Conservation (phyloP, 2,888 invertebrate genomes). For the Orthonevra nobilis region DNA sequence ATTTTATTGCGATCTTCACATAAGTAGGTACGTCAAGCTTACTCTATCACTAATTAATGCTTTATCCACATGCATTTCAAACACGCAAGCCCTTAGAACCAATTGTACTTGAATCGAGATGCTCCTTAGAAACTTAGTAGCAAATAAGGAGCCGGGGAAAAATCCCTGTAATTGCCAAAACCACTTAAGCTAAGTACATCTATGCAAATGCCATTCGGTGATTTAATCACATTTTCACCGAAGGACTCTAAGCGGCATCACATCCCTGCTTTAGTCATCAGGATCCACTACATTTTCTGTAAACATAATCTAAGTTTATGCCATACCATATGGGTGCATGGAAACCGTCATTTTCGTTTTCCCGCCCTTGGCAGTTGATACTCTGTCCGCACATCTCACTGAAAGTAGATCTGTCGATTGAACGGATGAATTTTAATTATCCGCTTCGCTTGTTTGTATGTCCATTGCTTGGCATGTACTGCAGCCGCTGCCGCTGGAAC, state of each 20-base stretch:
- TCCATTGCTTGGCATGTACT: slow-evolving; percentile 7
- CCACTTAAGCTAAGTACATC: slow-evolving; percentile 42
- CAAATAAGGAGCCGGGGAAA: slow-evolving; percentile 12
- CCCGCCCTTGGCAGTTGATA: slow-evolving; percentile 1
- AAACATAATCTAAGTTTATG: slow-evolving; percentile 49
- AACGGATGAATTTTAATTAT: slow-evolving; percentile 57
- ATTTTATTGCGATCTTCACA: no score
- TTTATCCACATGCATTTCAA: not conserved
- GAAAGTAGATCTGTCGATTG: not conserved
- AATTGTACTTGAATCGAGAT: slow-evolving; percentile 20
- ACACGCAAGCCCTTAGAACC: not conserved
- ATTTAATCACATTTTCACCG: slow-evolving; percentile 49
- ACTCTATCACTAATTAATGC: no score
- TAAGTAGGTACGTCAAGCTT: no score
- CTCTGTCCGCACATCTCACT: slow-evolving; percentile 6
- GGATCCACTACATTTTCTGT: slow-evolving; percentile 16
- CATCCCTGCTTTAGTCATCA: slow-evolving; percentile 9
- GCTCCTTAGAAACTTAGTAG: not conserved
- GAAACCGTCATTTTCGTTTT: slow-evolving; percentile 19
- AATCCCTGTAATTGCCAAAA: slow-evolving; percentile 39
- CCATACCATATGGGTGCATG: slow-evolving; percentile 44
- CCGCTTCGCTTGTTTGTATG: slow-evolving; percentile 37
- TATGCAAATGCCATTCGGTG: slow-evolving; percentile 49
- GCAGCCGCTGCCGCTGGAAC: no score
- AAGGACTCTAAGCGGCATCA: slow-evolving; percentile 28